A percentile compares a stretch with the other conserved stretches of the same genome.
Evolutionary conservation across 2,888 invertebrate genomes (phyloP).

Genomic region (Thumatha senex): DNA sequence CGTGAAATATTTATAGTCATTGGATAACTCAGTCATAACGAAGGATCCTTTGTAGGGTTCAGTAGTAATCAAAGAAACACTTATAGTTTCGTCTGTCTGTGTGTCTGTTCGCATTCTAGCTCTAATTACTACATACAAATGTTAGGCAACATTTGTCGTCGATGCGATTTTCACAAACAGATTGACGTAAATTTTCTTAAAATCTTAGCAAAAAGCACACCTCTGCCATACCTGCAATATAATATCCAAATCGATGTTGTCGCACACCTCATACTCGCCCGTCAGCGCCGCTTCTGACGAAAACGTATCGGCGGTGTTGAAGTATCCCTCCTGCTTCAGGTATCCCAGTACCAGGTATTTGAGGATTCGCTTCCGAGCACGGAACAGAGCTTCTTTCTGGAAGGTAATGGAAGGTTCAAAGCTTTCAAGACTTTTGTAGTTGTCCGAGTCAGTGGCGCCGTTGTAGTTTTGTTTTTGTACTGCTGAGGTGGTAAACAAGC

Average conservation of each 20-base stretch:
- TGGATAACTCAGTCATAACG: no score
- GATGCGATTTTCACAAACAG: neutral
- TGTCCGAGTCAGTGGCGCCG: no score
- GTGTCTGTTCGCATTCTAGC: neutral
- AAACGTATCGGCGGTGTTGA: constrained; percentile 86
- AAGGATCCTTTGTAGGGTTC: no score
- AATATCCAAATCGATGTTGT: constrained; percentile 95
- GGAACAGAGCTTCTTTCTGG: constrained; percentile 74
- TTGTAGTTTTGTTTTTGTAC: no score
- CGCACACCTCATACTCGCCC: constrained; percentile 90
- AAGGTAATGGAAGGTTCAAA: neutral
- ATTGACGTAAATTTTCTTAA: no score
- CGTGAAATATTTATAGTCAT: no score
- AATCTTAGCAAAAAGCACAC: no score
- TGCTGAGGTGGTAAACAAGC: no score
- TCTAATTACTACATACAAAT: neutral
- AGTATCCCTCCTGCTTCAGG: constrained; percentile 86
- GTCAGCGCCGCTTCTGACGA: constrained; percentile 89
- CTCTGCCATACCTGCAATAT: constrained; percentile 86
- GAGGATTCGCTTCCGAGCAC: constrained; percentile 68
- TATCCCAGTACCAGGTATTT: constrained; percentile 87
- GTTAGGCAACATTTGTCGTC: neutral
- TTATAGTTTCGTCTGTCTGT: no score
- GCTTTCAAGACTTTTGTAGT: no score
- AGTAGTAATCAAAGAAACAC: no score